These are phyloP conservation scores for Cephus nigrinus DNA, from an alignment of 2,888 invertebrate genomes.

Conservation along the genomic window DNA sequence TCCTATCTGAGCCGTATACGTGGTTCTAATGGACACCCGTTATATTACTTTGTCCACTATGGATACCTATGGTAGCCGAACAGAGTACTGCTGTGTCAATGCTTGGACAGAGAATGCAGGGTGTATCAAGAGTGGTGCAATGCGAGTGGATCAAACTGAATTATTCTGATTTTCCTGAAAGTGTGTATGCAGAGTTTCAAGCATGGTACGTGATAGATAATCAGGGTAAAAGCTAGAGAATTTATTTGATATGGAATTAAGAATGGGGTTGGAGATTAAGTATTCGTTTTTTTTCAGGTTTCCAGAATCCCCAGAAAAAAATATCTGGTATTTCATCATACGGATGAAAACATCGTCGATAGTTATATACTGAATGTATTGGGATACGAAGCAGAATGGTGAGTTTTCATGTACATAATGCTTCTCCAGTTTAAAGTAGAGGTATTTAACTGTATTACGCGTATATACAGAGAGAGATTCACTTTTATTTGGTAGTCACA, in stretches of 20 bases:
- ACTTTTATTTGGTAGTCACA: slow-evolving; percentile 21
- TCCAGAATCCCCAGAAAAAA: slow-evolving; percentile 10
- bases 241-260: neutral
- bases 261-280: neutral
- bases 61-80: neutral
- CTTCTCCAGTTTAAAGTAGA: neutral
- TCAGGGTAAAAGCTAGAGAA: no score
- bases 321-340: neutral
- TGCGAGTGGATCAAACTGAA: neutral
- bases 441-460: neutral
- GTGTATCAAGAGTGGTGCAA: neutral
- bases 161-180: neutral
- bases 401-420: neutral
- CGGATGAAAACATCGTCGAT: neutral
- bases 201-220: neutral
- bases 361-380: neutral
- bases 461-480: neutral
- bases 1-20: neutral
- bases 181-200: neutral
- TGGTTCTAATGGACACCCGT: neutral
- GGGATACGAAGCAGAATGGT: neutral
- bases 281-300: slow-evolving; percentile 30
- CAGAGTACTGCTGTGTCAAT: neutral
- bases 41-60: neutral
- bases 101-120: neutral